Base-by-base conservation (phyloP, 2,113 vertebrate genomes). In the Alethe diademata region DNA sequence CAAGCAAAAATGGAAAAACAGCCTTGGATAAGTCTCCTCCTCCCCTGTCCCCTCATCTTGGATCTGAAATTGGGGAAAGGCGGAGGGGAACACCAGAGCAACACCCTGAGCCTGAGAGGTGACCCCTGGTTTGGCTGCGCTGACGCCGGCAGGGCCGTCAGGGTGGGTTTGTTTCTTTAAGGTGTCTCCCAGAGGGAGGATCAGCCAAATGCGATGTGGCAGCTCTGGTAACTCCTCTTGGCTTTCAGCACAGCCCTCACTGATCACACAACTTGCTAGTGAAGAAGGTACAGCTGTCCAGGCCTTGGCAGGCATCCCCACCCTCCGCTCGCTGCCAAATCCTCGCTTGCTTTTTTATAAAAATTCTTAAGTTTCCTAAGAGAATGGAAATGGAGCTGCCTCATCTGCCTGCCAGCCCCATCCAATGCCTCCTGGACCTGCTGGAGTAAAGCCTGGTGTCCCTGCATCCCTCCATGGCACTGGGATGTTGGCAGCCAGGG, bases 251-350 rank as follows among this genome's bases (percentile, higher is more conserved):
- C 76, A 4, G 69, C 70, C 62, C 79, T 88, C 1, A 36, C 76
- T 92, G 92, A 93, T 97, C 90, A 2, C 53, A 94, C 87, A 93
- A 96, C 86, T 95, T 86, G 92, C 75, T 89, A 94, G 95, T 23
- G 88, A 97, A 97, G 95, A 96, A 96, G 95, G 95, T 96, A 89
- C 96, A 97, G 96, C 96, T 97, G 96, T 94, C 95, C 88, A 96
- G 83, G 92, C 93, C 91, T 93, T 96, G 93, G 96, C 95, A 96
- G 81, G 45, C 47, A 16, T 81, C 78, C 94, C 54, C 84, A 22
- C 74, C 69, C 78, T 61, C 62, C 3, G 1, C 57, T 47, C 1
- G 3, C 91, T 94, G 96, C 95, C 95, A 97, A 93, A 91, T 36
- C 61, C 64, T 45, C 4, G 4, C 73, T 82, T 14, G 73, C 31